These are phyloP conservation scores for Eudasyphora cyanicolor DNA, from an alignment of 2,888 invertebrate species.

Conservation along the genomic window DNA sequence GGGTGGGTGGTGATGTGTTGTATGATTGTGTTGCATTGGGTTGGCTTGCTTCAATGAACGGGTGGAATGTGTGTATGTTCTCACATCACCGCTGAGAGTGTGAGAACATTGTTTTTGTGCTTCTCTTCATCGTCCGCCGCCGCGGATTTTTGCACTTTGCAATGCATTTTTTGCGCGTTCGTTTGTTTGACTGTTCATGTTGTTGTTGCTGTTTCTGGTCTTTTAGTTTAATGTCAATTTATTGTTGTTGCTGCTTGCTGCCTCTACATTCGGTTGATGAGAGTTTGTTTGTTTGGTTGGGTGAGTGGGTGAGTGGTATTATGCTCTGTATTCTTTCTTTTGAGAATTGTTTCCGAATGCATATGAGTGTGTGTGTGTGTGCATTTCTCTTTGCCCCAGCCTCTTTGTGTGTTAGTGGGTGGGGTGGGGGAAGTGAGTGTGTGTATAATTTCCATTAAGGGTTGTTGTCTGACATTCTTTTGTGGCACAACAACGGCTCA, in stretches of 20 bases:
- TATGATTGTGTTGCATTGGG: no score
- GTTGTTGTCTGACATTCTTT: constrained; percentile 59
- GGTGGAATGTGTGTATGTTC: constrained; percentile 2
- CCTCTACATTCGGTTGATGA: neutral
- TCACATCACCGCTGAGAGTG: neutral
- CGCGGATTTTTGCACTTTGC: neutral
- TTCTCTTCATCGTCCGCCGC: neutral
- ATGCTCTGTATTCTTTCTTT: neutral
- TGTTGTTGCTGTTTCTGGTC: neutral
- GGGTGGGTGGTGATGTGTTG: neutral
- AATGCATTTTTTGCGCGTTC: no score
- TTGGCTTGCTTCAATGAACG: constrained; percentile 38
- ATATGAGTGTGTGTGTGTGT: neutral
- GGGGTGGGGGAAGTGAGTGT: neutral
- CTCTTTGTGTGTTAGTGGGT: neutral
- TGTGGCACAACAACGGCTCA: neutral
- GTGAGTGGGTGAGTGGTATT: constrained; percentile 3
- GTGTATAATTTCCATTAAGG: constrained; percentile 49
- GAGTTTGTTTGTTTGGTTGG: neutral
- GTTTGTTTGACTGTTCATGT: neutral
- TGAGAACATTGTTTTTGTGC: neutral
- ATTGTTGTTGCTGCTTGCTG: neutral
- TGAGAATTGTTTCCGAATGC: neutral
- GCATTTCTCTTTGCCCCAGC: no score
- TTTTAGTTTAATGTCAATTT: constrained; percentile 32